phyloP scores from a whole-genome alignment of 2,888 invertebrate genomes.

The Tenthredo mesomela region DNA sequence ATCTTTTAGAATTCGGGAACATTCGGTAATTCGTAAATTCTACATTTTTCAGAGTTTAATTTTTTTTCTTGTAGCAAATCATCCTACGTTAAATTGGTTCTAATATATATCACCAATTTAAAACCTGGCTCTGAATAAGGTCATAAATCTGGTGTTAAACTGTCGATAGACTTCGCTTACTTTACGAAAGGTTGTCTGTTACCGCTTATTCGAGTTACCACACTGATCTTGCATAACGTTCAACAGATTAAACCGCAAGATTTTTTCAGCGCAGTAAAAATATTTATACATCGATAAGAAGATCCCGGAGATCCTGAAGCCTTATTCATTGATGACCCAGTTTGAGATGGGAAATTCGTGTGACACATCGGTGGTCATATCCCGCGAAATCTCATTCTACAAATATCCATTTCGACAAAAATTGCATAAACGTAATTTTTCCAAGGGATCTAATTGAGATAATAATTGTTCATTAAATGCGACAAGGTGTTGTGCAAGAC shows the following conservation, averaged over 20 bases:
- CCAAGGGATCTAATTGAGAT: not conserved
- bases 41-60: not conserved
- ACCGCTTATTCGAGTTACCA: constrained; percentile 11
- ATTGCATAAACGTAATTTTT: not conserved
- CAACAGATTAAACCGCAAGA: constrained; percentile 3
- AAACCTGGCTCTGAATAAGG: not conserved
- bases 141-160: not conserved
- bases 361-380: not conserved
- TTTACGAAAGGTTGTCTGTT: not conserved
- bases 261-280: not conserved
- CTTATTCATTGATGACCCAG: constrained; percentile 5
- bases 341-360: not conserved
- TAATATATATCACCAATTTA: not conserved
- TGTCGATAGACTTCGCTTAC: not conserved
- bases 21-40: not conserved
- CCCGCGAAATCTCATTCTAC: not conserved
- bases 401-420: not conserved
- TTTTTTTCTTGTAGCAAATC: not conserved
- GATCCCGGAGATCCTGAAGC: constrained; percentile 22
- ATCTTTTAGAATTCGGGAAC: not conserved
- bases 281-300: constrained; percentile 25
- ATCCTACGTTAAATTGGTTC: not conserved
- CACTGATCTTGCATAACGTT: constrained; percentile 37
- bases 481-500: constrained; percentile 2
- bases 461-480: not conserved